Evolutionary conservation across 2,797 vertebrate genomes (phyloP).

Genomic region (Heteromormyrus szaboi): DNA sequence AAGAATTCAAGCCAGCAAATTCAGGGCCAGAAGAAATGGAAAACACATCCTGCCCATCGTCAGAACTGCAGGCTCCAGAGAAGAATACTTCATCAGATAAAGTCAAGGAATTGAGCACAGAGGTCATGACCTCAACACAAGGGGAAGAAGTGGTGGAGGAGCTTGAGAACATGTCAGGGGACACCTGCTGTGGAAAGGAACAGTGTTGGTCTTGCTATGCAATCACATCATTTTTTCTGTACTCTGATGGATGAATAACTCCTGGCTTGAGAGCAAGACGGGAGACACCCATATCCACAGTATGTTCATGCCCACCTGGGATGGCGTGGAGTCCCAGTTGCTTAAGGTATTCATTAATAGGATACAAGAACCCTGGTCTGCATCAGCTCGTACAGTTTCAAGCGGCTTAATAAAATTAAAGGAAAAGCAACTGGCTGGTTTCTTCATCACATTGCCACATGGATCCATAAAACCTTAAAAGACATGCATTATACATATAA

Average conservation of each 20-base stretch:
- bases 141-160: slow-evolving; percentile 20
- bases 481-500: slow-evolving; percentile 21
- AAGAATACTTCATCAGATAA: slow-evolving; percentile 39
- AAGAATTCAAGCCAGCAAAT: slow-evolving; percentile 31
- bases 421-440: slow-evolving; percentile 19
- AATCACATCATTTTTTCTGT: background rate
- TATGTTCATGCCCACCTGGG: slow-evolving; percentile 22
- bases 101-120: slow-evolving; percentile 27
- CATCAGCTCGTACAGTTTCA: slow-evolving; percentile 34
- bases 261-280: background rate
- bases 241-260: background rate
- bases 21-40: slow-evolving; percentile 13
- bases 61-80: background rate
- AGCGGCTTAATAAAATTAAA: slow-evolving; percentile 17
- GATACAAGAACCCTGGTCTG: slow-evolving; percentile 26
- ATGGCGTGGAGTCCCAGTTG: slow-evolving; percentile 31
- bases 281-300: slow-evolving; percentile 26
- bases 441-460: slow-evolving; percentile 16
- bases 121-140: slow-evolving; percentile 23
- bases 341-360: slow-evolving; percentile 11
- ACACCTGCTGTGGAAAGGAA: slow-evolving; percentile 6
- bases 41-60: slow-evolving; percentile 13
- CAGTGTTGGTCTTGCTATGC: slow-evolving; percentile 1
- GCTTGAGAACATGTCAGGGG: background rate
- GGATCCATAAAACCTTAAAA: slow-evolving; percentile 33